Evolutionary conservation across 2,797 vertebrate genomes (phyloP).

Genomic region (Setipinna tenuifilis): DNA sequence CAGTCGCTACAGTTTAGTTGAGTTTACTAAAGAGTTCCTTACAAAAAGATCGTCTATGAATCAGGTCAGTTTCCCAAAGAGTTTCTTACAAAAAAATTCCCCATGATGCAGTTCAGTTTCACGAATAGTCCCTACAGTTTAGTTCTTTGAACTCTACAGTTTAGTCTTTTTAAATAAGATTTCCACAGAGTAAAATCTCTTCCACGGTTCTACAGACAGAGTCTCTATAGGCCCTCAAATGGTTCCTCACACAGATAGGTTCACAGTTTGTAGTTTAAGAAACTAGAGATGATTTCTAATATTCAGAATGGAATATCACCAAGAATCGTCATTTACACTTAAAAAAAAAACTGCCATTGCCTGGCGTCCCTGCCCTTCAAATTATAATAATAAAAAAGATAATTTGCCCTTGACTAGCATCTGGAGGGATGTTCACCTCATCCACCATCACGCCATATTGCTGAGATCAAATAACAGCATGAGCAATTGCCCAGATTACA

Average conservation of each 20-base stretch:
- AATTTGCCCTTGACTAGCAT: neutral
- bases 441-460: neutral
- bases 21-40: too few species aligned
- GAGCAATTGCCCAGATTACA: neutral
- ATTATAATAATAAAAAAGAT: neutral
- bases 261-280: neutral
- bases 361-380: neutral
- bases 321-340: neutral
- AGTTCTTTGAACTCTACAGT: too few species aligned
- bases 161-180: too few species aligned
- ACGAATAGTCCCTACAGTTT: neutral
- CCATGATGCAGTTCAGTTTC: neutral
- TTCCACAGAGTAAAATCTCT: too few species aligned
- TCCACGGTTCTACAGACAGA: too few species aligned
- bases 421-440: neutral
- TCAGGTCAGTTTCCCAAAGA: too few species aligned
- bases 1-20: neutral
- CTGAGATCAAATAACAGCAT: neutral
- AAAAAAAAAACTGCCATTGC: too few species aligned
- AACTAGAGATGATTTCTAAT: neutral
- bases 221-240: neutral
- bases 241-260: neutral
- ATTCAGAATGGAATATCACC: neutral
- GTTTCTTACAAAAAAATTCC: neutral
- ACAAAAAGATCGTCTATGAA: too few species aligned